phyloP scores from a whole-genome alignment of 2,797 vertebrate genomes.

The Cirrhinus mrigala region DNA sequence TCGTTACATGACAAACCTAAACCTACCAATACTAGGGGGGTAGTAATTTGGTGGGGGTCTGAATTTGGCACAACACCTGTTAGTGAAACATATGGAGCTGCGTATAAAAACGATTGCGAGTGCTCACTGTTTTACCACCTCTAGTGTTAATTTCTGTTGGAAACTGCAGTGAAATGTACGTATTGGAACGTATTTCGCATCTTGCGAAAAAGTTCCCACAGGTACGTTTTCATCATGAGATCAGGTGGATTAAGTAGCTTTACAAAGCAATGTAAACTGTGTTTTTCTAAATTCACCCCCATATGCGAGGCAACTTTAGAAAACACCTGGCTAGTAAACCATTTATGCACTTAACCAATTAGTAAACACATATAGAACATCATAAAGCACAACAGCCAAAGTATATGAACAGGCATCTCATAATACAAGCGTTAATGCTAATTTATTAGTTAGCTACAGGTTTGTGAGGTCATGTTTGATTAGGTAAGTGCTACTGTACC shows the following conservation, averaged over 20 bases:
- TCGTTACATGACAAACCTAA: too few relatives aligned
- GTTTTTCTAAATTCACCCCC: slow-evolving; percentile 30
- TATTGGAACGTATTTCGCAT: too few relatives aligned
- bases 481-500: slow-evolving; percentile 19
- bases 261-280: slow-evolving; percentile 28
- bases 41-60: too few relatives aligned
- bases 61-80: too few relatives aligned
- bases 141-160: too few relatives aligned
- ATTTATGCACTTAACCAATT: slow-evolving; percentile 42
- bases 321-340: slow-evolving; percentile 63
- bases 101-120: too few relatives aligned
- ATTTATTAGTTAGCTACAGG: slow-evolving; percentile 25
- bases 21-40: too few relatives aligned
- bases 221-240: too few relatives aligned
- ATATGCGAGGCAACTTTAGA: slow-evolving; percentile 71
- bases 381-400: slow-evolving; percentile 6
- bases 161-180: too few relatives aligned
- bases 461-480: slow-evolving; percentile 27
- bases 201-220: too few relatives aligned
- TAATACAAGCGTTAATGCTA: slow-evolving; percentile 25
- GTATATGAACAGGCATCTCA: slow-evolving; percentile 5
- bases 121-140: too few relatives aligned
- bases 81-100: too few relatives aligned
- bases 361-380: slow-evolving; percentile 42
- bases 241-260: slow-evolving; percentile 14